A percentile compares a stretch with the other conserved stretches of the same genome.
Conservation (phyloP, 2,113 vertebrate genomes). For the Colistium nudipinnis region DNA sequence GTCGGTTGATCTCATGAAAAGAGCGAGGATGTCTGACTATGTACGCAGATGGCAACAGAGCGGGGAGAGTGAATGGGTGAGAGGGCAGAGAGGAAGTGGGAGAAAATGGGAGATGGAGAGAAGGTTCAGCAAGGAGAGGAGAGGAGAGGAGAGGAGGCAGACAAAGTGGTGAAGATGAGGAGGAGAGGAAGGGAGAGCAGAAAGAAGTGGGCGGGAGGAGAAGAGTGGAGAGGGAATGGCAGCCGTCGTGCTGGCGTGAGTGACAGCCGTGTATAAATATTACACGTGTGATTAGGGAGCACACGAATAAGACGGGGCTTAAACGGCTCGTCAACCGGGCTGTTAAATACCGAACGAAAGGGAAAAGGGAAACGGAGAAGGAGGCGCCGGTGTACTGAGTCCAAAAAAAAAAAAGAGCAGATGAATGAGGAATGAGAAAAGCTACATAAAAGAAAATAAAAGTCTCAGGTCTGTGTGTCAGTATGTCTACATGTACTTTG, state of each 20-base stretch:
- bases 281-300: slow-evolving; percentile 67
- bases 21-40: slow-evolving; percentile 55
- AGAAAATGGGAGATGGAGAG: slow-evolving; percentile 59
- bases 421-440: neutral
- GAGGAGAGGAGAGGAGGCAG: slow-evolving; percentile 51
- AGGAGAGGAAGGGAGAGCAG: slow-evolving; percentile 34
- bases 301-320: slow-evolving; percentile 61
- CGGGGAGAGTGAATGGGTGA: slow-evolving; percentile 49
- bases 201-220: slow-evolving; percentile 22
- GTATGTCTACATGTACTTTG: too few relatives aligned
- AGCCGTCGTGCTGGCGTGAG: slow-evolving; percentile 57
- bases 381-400: slow-evolving; percentile 20
- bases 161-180: slow-evolving; percentile 39
- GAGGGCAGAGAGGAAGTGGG: slow-evolving; percentile 59
- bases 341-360: slow-evolving; percentile 51
- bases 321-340: slow-evolving; percentile 65
- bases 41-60: slow-evolving; percentile 61
- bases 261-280: slow-evolving; percentile 68
- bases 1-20: slow-evolving; percentile 45
- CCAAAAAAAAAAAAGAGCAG: slow-evolving; percentile 1
- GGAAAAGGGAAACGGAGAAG: slow-evolving; percentile 29
- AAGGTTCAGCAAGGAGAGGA: slow-evolving; percentile 57
- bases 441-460: neutral
- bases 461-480: neutral
- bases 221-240: slow-evolving; percentile 44